phyloP scores from a whole-genome alignment of 2,888 invertebrate species.

The Watsonalla cultraria region DNA sequence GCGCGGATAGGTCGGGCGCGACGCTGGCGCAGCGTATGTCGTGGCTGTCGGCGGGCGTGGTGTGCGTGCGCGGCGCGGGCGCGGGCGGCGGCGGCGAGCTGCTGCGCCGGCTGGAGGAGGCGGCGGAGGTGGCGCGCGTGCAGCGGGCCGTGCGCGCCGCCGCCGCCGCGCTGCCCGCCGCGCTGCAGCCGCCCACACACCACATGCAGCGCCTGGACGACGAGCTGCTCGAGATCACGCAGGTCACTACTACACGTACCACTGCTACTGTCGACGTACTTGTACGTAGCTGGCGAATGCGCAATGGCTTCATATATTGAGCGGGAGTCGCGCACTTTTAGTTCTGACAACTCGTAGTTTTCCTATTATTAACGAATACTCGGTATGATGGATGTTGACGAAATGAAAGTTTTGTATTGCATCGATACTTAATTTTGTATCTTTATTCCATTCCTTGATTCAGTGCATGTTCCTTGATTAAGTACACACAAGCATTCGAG shows the following conservation, averaged over 20 bases:
- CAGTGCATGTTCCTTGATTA: no score
- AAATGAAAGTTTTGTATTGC: no score
- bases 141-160: slow-evolving; percentile 85
- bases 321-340: no score
- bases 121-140: slow-evolving; percentile 93
- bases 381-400: no score
- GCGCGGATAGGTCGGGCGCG: slow-evolving; percentile 80
- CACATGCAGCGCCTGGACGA: slow-evolving; percentile 87
- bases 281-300: no score
- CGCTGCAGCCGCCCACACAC: slow-evolving; percentile 60
- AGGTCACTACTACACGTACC: slow-evolving; percentile 62
- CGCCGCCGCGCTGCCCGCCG: slow-evolving; percentile 87
- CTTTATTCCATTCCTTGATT: no score
- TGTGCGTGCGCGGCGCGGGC: slow-evolving; percentile 94
- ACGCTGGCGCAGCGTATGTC: slow-evolving; percentile 89
- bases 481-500: no score
- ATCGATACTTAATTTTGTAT: no score
- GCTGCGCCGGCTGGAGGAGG: slow-evolving; percentile 93
- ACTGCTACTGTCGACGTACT: background rate
- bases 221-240: slow-evolving; percentile 91
- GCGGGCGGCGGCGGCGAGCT: slow-evolving; percentile 80
- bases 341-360: no score
- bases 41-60: slow-evolving; percentile 95
- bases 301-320: no score
- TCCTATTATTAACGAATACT: no score